Evolutionary conservation across 2,888 invertebrate species (phyloP).

Genomic region (Phragmatobia fuliginosa): DNA sequence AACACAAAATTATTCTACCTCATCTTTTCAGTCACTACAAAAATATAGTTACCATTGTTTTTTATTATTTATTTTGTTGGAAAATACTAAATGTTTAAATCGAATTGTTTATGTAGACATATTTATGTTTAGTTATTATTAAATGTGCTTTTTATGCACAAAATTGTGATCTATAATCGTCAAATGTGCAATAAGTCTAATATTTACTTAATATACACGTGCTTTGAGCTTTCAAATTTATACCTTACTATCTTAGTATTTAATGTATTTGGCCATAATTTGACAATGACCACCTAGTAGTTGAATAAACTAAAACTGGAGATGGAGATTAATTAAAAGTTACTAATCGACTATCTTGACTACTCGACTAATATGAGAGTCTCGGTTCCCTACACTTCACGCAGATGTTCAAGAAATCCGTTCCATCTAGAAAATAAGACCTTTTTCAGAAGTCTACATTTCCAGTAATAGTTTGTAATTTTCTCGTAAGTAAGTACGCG

Average conservation of each 20-base stretch:
- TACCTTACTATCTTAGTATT: slow-evolving; percentile 53
- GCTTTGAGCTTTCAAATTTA: slow-evolving; percentile 65
- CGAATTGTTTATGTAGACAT: slow-evolving; percentile 48
- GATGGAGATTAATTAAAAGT: slow-evolving; percentile 18
- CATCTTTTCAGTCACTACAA: slow-evolving; percentile 55
- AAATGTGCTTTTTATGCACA: slow-evolving; percentile 66
- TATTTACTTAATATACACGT: slow-evolving; percentile 55
- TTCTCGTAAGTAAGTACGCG: slow-evolving; percentile 50
- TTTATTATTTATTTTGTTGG: slow-evolving; percentile 48
- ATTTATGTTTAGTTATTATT: slow-evolving; percentile 55
- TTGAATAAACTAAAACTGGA: slow-evolving; percentile 35
- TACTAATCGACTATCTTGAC: slow-evolving; percentile 14
- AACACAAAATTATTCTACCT: slow-evolving; percentile 64
- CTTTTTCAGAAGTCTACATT: slow-evolving; percentile 14
- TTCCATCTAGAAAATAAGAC: neutral
- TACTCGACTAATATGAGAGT: slow-evolving; percentile 11
- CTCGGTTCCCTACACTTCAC: neutral
- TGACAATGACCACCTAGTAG: slow-evolving; percentile 56
- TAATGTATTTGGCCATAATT: slow-evolving; percentile 59
- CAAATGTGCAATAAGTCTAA: slow-evolving; percentile 65
- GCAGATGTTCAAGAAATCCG: neutral
- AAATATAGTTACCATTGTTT: slow-evolving; percentile 61
- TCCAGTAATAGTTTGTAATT: slow-evolving; percentile 35
- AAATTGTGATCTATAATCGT: slow-evolving; percentile 64
- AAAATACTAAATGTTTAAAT: slow-evolving; percentile 43